A percentile compares a stretch with the other conserved stretches of the same genome.
These are phyloP conservation scores for Parthenolecanium corni DNA, from an alignment of 2,888 invertebrate species.

Conservation along the genomic window DNA sequence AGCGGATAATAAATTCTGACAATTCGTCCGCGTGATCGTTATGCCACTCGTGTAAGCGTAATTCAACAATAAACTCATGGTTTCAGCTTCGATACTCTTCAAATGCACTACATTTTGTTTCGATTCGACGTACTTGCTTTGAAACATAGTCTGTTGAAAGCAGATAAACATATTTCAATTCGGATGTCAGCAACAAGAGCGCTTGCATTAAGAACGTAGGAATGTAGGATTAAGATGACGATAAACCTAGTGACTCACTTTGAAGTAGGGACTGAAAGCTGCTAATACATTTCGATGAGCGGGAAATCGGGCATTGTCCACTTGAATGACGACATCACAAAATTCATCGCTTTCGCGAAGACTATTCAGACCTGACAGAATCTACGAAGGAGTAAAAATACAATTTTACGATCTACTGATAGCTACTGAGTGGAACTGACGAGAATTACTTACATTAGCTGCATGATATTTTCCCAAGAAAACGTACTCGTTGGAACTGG, in stretches of 20 bases:
- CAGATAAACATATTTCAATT: not conserved
- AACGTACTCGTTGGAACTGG: slow-evolving; percentile 37
- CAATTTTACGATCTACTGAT: too few species aligned
- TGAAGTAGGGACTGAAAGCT: slow-evolving; percentile 41
- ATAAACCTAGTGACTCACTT: slow-evolving; percentile 33
- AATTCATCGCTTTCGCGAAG: slow-evolving; percentile 37
- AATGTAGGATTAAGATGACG: not conserved
- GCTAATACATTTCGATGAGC: slow-evolving; percentile 41
- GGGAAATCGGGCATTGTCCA: slow-evolving; percentile 39
- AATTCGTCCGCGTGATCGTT: slow-evolving; percentile 39
- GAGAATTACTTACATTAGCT: slow-evolving; percentile 13
- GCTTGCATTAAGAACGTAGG: not conserved
- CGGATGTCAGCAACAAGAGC: too few species aligned
- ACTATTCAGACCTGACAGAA: slow-evolving; percentile 38
- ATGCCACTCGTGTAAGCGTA: slow-evolving; percentile 41
- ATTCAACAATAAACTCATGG: slow-evolving; percentile 39
- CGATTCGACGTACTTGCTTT: slow-evolving; percentile 40
- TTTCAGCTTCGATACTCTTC: slow-evolving; percentile 40
- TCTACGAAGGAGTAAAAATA: slow-evolving; percentile 33
- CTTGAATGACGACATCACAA: slow-evolving; percentile 41
- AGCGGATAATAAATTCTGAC: slow-evolving; percentile 41
- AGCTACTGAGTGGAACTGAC: too few species aligned
- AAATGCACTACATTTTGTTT: slow-evolving; percentile 39
- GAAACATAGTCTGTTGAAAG: slow-evolving; percentile 39
- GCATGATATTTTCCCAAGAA: slow-evolving; percentile 38